Base-by-base conservation (phyloP, 2,113 vertebrate genomes). In the Alligator mississippiensis region DNA sequence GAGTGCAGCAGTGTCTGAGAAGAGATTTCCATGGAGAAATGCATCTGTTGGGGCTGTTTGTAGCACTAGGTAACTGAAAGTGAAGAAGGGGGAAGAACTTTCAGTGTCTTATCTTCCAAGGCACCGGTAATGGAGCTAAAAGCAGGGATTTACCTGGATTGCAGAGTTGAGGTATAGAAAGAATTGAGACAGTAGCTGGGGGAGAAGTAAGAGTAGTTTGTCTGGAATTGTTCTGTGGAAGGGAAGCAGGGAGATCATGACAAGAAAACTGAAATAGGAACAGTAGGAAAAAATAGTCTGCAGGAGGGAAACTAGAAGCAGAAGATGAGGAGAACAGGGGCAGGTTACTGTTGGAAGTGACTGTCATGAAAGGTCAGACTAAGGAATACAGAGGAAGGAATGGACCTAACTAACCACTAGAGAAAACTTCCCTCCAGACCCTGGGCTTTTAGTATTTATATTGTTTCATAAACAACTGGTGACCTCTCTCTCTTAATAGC, bases 331-430 rank as follows among this genome's bases (percentile, higher is more conserved):
- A 63, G 38, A 88, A 84, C 55, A 84, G 55, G 82, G 94, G 60
- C 25, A 54, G 82, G 59, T 17, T 93, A 92, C 72, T 47, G 47
- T 8, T 91, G 54, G 60, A 88, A 57, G 62, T 89, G 59, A 62
- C 84, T 70, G 84, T 14, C 75, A 47, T 47, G 80, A 11, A 38
- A 22, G 19, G 68, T 38, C 68, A n/a, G 34, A 47, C 47, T 21
- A 10, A 34, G 7, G n/a, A 47, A 92, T 91, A 84, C 34, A 72
- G 60, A 83, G 84, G 62, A 87, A 47, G 92, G 82, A 85, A 57
- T 82, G 76, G 34, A 96, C 91, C 59, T 85, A 57, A 30, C 34
- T 90, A 85, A 87, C 91, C 95, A 90, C 87, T 89, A 79, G 18
- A 95, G 87, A 70, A 89, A 83, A 87, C 89, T 94, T 77, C 47